Conservation (phyloP, 92 coral and sea anemone species). For the Paragorgia papillata region DNA sequence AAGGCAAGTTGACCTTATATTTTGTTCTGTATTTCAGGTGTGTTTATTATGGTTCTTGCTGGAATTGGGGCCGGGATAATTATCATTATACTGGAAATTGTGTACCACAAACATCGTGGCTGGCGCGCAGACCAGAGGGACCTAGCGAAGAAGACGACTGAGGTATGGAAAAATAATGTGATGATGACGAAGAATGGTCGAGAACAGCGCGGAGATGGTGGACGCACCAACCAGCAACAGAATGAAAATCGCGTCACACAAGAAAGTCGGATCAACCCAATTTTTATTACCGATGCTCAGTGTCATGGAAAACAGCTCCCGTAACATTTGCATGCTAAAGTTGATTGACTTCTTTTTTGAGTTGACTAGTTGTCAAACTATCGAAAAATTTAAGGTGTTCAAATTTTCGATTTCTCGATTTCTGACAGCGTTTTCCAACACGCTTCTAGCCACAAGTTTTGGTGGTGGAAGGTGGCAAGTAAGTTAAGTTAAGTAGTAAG, state of each 20-base stretch:
- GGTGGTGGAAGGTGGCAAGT: too few species aligned
- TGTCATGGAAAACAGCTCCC: too few species aligned
- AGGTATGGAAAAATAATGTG: constrained; percentile 93
- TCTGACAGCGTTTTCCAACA: too few species aligned
- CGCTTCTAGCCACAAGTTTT: too few species aligned
- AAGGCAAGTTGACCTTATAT: too few species aligned
- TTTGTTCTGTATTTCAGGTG: constrained; percentile 71
- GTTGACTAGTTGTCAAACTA: too few species aligned
- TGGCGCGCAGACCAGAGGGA: constrained; percentile 97
- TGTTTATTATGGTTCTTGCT: constrained; percentile 98
- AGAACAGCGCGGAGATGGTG: background rate
- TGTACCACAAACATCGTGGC: constrained; percentile 98
- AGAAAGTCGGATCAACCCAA: constrained; percentile 1
- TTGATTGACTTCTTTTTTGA: too few species aligned
- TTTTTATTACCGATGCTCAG: background rate
- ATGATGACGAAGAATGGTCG: constrained; percentile 74
- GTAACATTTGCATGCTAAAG: too few species aligned
- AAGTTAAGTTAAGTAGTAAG: too few species aligned
- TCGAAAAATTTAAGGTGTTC: too few species aligned
- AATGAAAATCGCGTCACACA: background rate
- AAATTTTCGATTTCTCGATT: too few species aligned
- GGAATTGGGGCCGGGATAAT: constrained; percentile 97
- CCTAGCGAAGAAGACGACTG: constrained; percentile 93
- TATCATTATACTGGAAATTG: constrained; percentile 87
- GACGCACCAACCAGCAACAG: background rate